Base-by-base conservation (phyloP, 2,113 vertebrate species). In the Coryphaenoides rupestris region DNA sequence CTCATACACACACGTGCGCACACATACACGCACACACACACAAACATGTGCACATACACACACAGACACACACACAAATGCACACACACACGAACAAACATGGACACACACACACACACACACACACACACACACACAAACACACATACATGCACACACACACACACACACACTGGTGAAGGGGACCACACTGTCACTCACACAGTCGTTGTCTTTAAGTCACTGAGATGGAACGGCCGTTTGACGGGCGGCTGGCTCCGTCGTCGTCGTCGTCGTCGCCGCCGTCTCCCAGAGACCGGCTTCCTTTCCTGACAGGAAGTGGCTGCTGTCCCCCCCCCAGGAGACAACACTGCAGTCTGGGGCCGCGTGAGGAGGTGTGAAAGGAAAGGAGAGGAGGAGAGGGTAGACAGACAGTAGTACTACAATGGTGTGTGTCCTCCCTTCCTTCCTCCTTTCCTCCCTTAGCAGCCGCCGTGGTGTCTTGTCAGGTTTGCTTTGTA, bases 221-320 rank as follows among this genome's bases (percentile, higher is more conserved):
- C 82, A 77, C 15, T 54, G 68, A 77, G 77, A 79, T 81, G 81
- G 72, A 58, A 59, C 40, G 9, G 63, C 28, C 59, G 76, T 68
- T 58, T 79, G 77, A 84, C 75, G 63, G 79, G 83, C 83, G 66
- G 55, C 47, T 70, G 78, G 65, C 75, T 70, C 77, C 86, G 77
- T 22, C 65, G 73, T 67, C 59, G 67, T 74, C 68, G 60, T 61
- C 58, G 19, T 28, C 59, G 23, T 78, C 68, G 54, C 54, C 67
- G 64, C 62, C 55, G 69, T 80, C 72, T 73, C 49, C 81, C 73
- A 76, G 63, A n/a, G 23, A 69, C 45, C 59, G 65, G 74, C 66
- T 21, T 58, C 55, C 65, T 73, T 62, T 52, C 54, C 73, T 66
- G 28, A 66, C 53, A 71, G 70, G 74, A 71, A 63, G 52, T 75